Conservation (phyloP, 2,797 vertebrate genomes). For the Gymnothorax javanicus region DNA sequence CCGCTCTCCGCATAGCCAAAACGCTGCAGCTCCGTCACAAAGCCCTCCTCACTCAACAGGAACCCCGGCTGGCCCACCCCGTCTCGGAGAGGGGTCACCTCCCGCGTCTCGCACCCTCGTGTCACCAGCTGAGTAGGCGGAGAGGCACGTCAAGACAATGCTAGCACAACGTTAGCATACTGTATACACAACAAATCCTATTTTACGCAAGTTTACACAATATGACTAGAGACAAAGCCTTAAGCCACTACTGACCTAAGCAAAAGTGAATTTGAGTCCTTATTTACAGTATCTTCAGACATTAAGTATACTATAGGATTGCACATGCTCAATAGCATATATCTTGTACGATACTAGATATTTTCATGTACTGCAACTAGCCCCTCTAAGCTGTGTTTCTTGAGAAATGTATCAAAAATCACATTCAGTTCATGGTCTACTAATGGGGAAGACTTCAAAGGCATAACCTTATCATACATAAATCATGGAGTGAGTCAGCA, state of each 20-base stretch:
- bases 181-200: not conserved
- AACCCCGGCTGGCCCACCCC: conserved; percentile 87
- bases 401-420: not conserved
- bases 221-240: not conserved
- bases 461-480: not conserved
- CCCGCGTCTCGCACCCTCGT: conserved; percentile 84
- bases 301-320: not conserved
- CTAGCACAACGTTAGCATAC: not conserved
- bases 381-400: not conserved
- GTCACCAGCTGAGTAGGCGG: conserved; percentile 78
- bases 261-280: not conserved
- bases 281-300: not conserved
- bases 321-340: not conserved
- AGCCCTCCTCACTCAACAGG: conserved; percentile 84
- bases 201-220: not conserved
- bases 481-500: not conserved
- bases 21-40: conserved; percentile 85
- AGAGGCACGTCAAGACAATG: too few species aligned
- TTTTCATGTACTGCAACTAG: not conserved
- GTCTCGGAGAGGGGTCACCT: conserved; percentile 83
- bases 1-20: conserved; percentile 88
- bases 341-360: not conserved
- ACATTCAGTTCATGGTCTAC: not conserved
- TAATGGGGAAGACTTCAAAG: not conserved
- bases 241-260: not conserved